Conservation (phyloP, 2,113 vertebrate species). For the Orcinus orca region DNA sequence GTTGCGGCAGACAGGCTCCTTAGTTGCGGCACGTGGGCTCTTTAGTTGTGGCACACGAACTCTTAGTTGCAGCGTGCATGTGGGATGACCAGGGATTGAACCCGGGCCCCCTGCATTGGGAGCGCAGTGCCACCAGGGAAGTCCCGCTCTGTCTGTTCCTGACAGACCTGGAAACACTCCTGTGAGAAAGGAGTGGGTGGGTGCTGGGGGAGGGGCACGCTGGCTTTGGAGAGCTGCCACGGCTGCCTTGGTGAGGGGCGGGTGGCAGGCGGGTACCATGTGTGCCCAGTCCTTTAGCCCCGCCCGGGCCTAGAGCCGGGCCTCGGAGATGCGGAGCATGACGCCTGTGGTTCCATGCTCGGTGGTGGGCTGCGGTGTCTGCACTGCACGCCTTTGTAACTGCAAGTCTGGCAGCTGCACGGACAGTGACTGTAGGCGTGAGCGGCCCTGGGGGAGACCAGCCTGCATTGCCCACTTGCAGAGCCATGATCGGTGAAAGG, state of each 20-base stretch:
- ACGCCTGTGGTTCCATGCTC: accelerated
- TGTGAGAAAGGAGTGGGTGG: background rate
- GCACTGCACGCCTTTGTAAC: accelerated
- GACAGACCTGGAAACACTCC: no score
- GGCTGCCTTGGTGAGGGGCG: background rate
- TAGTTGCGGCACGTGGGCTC: no score
- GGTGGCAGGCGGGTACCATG: accelerated
- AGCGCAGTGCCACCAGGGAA: no score
- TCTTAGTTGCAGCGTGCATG: no score
- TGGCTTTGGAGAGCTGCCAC: background rate
- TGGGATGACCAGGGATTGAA: no score
- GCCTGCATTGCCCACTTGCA: background rate
- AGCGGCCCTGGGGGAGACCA: background rate
- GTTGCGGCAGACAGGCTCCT: no score
- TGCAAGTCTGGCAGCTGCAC: no score
- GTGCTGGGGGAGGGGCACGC: background rate
- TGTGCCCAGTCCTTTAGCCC: background rate
- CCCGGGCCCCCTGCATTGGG: no score
- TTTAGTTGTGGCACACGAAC: no score
- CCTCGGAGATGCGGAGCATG: background rate
- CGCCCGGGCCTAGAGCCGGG: background rate
- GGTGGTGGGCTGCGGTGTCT: accelerated
- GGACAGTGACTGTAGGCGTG: background rate
- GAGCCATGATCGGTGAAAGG: background rate
- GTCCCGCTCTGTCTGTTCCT: no score